Evolutionary conservation across 2,797 vertebrate species (phyloP).

Genomic region (Trichosurus vulpecula): DNA sequence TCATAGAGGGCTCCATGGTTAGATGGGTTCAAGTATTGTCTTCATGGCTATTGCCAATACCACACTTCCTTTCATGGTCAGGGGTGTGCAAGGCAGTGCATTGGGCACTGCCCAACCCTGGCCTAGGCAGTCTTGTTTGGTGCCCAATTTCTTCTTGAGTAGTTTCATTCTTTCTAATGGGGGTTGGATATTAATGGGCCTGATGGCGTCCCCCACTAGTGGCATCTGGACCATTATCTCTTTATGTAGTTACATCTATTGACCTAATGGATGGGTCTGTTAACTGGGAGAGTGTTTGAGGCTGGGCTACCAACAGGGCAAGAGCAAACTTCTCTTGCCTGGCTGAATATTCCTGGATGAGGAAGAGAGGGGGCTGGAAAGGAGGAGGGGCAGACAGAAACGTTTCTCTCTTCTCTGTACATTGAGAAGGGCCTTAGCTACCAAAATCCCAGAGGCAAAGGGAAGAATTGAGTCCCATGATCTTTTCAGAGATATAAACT

Average conservation of each 20-base stretch:
- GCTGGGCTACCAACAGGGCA: background rate
- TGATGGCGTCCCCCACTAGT: conserved; percentile 32
- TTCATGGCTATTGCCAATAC: background rate
- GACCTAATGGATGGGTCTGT: conserved; percentile 20
- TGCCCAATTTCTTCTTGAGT: conserved; percentile 6
- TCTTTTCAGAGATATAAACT: background rate
- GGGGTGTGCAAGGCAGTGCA: background rate
- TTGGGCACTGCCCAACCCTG: background rate
- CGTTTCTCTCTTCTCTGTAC: background rate
- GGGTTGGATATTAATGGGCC: background rate
- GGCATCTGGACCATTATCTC: background rate
- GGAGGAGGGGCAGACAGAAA: background rate
- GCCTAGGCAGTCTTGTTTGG: conserved; percentile 33
- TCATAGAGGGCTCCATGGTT: background rate
- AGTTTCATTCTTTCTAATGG: background rate
- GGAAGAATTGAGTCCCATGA: background rate
- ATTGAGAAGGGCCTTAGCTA: background rate
- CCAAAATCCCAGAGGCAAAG: background rate
- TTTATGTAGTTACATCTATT: conserved; percentile 36
- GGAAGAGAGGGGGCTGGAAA: no score
- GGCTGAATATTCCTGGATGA: no score
- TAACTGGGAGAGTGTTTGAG: background rate
- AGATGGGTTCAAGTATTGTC: background rate
- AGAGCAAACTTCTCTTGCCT: no score
- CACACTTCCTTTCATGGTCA: background rate